Base-by-base conservation (phyloP, 1,140 invertebrate species). In the Hyphantria cunea region DNA sequence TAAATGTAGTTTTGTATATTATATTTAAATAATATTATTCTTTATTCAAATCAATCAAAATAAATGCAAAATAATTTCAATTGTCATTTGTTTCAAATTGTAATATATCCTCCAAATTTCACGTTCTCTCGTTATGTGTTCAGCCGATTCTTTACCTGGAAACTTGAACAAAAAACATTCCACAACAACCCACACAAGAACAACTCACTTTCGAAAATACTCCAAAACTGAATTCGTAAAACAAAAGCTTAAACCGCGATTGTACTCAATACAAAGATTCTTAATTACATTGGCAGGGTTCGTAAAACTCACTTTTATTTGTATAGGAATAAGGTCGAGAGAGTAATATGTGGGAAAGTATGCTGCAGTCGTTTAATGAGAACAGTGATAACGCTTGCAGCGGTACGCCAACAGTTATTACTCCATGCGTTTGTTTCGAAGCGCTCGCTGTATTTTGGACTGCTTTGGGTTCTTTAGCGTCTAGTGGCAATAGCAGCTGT, bases 211-310 rank as follows among this genome's bases (percentile, higher is more conserved):
- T 34, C 42, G 44, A 47, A 44, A 34, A 56, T 56, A 47, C 53
- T 55, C 52, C 17, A 17, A 47, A 47, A 37, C 25, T 32, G 25
- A 55, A 55, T 55, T 37, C 42, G 25, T 25, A 14, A 47, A 56
- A 56, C 53, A 56, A 56, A 47, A 56, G 53, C 42, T 47, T 56
- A 37, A 33, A 41, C 53, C 41, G 13, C n/a, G 13, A 56, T 56
- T 32, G 13, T 56, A 47, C 53, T 56, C 53, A 33, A 56, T 56
- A 47, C 53, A 56, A 56, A 56, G 42, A 56, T 56, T 47, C 53
- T 56, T 56, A 56, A 56, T 56, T 60, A 60, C 47, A 60, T 37
- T 49, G 48, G 50, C 17, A 9, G 9, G 7, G 56, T 34, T 37
- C 37, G 42, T 34, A 50, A 51, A 60, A 60, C 50, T 37, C 31